Evolutionary conservation across 2,888 invertebrate genomes (phyloP).

Genomic region (Scotopteryx bipunctaria): DNA sequence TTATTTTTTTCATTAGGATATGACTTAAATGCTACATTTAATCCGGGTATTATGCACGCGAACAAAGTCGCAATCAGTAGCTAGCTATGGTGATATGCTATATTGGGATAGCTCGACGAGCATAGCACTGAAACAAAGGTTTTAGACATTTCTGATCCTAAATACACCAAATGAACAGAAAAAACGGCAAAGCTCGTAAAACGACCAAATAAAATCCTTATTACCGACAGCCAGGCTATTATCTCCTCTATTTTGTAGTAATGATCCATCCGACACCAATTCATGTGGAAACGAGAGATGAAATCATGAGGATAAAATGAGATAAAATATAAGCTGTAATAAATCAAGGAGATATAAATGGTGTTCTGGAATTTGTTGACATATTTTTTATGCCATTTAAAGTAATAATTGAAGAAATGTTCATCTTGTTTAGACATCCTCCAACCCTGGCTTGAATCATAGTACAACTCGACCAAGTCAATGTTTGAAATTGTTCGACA

Average conservation of each 20-base stretch:
- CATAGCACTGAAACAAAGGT: too few relatives aligned
- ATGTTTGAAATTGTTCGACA: too few relatives aligned
- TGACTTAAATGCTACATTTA: too few relatives aligned
- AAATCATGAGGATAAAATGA: constrained; percentile 8
- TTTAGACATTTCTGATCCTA: neutral
- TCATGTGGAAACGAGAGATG: constrained; percentile 8
- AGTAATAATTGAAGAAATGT: too few relatives aligned
- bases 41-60: too few relatives aligned
- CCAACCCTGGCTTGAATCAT: too few relatives aligned
- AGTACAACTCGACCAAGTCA: too few relatives aligned
- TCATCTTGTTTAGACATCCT: too few relatives aligned
- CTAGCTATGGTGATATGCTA: too few relatives aligned
- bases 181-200: neutral
- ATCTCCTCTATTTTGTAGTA: constrained; percentile 5
- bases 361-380: neutral
- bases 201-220: constrained; percentile 16
- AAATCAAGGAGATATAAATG: constrained; percentile 2
- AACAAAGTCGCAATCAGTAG: too few relatives aligned
- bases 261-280: constrained; percentile 6
- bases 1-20: too few relatives aligned
- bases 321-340: neutral
- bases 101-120: too few relatives aligned
- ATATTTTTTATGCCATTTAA: neutral
- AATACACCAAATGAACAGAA: neutral
- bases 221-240: constrained; percentile 12